Conservation (phyloP, 2,113 vertebrate species). For the Xenotilapia leptura region DNA sequence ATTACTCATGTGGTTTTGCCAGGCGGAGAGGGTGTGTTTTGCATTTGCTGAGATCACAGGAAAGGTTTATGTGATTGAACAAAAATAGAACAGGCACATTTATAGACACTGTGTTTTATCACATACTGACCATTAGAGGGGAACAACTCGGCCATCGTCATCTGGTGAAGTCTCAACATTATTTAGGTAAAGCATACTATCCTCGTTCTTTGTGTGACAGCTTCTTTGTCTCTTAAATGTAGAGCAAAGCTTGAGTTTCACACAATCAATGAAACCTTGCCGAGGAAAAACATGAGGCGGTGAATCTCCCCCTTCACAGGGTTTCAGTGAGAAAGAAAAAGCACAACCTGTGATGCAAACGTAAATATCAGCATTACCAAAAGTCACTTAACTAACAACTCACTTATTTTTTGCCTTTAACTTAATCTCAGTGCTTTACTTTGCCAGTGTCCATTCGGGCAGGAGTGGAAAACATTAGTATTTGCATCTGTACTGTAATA, state of each 20-base stretch:
- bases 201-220: neutral
- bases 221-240: neutral
- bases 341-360: neutral
- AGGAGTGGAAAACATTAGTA: neutral
- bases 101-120: neutral
- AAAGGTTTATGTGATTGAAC: conserved; percentile 9
- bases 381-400: too few species aligned
- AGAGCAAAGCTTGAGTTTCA: neutral
- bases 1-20: conserved; percentile 25
- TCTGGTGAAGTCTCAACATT: neutral
- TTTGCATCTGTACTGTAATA: neutral
- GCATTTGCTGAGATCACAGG: conserved; percentile 32
- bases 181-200: neutral
- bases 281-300: neutral
- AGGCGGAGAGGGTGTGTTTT: conserved; percentile 13
- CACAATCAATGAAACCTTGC: neutral
- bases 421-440: neutral
- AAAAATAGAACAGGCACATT: conserved; percentile 44
- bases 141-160: neutral
- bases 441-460: neutral
- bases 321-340: neutral
- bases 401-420: neutral
- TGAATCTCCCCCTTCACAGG: neutral
- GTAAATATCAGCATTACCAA: neutral
- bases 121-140: neutral